Evolutionary conservation across 2,113 vertebrate species (phyloP).

Genomic region (Colaptes auratus): DNA sequence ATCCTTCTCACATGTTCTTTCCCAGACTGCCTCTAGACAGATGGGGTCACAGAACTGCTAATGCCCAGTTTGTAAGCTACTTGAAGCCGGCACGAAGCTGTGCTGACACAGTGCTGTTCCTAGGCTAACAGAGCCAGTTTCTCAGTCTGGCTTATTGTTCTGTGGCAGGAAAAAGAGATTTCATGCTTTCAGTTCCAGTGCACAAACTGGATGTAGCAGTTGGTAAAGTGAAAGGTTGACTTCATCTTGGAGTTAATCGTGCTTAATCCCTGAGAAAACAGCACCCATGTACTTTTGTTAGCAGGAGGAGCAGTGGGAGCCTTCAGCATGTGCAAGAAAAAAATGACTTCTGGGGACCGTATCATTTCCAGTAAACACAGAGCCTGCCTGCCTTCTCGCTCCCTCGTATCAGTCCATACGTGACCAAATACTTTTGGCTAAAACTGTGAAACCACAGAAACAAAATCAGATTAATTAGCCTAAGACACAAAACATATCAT

Average conservation of each 20-base stretch:
- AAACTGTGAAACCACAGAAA: neutral
- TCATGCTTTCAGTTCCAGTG: neutral
- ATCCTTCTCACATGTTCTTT: neutral
- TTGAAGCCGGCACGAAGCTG: neutral
- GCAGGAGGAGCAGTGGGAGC: neutral
- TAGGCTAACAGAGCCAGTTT: neutral
- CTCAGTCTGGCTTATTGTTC: neutral
- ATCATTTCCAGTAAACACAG: neutral
- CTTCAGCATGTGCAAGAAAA: neutral
- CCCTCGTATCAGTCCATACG: neutral
- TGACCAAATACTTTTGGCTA: neutral
- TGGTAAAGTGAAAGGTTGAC: neutral
- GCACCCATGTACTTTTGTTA: neutral
- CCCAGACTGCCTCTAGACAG: neutral
- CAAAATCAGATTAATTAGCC: neutral
- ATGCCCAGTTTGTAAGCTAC: neutral
- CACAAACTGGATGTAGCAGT: neutral
- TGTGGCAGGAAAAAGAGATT: neutral
- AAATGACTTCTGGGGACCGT: constrained; percentile 5
- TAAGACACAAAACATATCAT: neutral
- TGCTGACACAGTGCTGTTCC: neutral
- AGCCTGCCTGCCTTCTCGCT: neutral
- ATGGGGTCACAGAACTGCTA: neutral
- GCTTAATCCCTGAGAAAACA: neutral
- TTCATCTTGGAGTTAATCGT: neutral